These are phyloP conservation scores for Pseudotriccus pelzelni DNA, from an alignment of 2,797 vertebrate species.

Conservation along the genomic window DNA sequence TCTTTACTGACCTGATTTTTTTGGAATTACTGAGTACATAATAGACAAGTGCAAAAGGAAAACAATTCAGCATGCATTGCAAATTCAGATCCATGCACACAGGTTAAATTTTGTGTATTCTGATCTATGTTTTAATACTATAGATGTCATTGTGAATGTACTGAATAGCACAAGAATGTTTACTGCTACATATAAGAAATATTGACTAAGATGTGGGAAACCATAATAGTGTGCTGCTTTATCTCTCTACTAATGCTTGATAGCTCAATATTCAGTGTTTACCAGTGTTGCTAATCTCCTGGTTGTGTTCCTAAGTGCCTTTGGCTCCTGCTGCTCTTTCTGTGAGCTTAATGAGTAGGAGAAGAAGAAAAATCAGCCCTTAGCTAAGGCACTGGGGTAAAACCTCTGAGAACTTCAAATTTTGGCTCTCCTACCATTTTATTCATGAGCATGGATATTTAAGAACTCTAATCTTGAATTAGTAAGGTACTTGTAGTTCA, in stretches of 20 bases:
- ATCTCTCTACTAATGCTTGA: neutral
- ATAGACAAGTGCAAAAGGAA: neutral
- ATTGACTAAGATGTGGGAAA: neutral
- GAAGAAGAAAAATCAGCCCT: neutral
- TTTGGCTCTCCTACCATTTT: neutral
- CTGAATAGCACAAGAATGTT: neutral
- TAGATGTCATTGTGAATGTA: neutral
- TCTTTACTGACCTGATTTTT: neutral
- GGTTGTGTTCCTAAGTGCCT: neutral
- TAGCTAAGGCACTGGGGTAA: neutral
- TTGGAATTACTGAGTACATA: neutral
- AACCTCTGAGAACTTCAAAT: neutral
- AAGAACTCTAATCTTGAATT: neutral
- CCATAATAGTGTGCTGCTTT: neutral
- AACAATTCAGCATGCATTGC: neutral
- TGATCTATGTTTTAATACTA: conserved; percentile 3
- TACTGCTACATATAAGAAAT: neutral
- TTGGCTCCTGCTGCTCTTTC: neutral
- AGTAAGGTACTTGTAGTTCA: neutral
- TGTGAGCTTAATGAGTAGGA: neutral
- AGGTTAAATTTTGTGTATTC: conserved; percentile 2
- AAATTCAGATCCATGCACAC: neutral
- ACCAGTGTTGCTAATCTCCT: neutral
- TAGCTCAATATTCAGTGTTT: conserved; percentile 16
- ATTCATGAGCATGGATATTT: neutral